Base-by-base conservation (phyloP, 2,113 vertebrate species). In the Mastomys coucha region DNA sequence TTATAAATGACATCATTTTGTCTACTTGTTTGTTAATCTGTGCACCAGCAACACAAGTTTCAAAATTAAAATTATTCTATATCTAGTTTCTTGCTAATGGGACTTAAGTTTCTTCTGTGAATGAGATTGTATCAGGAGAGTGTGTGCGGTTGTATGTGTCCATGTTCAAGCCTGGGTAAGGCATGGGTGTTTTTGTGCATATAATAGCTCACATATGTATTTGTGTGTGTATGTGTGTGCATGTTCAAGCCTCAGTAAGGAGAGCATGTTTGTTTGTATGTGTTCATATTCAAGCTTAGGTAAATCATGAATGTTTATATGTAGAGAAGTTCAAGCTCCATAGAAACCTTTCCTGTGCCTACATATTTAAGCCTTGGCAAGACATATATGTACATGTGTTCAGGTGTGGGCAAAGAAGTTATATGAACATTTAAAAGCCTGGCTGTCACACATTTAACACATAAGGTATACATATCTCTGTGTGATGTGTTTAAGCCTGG, bases 21-120 rank as follows among this genome's bases (percentile, higher is more conserved):
- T 84, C 31, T 88, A 72, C 81, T 49, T 90, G 16, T 93, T 82
- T 96, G 76, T 42, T 53, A 51, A 90, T 81, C 63, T 92, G 60
- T 85, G 69, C 65, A 88, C 67, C 84, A 72, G 12, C 58, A 86
- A 60, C 80, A 45, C 81, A 95, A 85, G 63, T 76, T 36, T 39
- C 65, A 94, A 93, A 94, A n/a, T 84, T 92, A 72, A 95, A 73
- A 72, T 9, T 65, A 80, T 88, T 75, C 69, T 87, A 70, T 95
- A 3, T n/a, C 56, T 72, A 20, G 28, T 49, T n/a, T n/a, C 72
- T 87, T 88, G 31, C 24, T 80, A 42, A 70, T 82, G 36, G 1
- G 36, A 76, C 51, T 17, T 49, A 39, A 33, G 36, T 39, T 39
- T 87, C n/a, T 65, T 93, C 93, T 94, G 60, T 49, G 89, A 89